A percentile compares a stretch with the other conserved stretches of the same genome.
phyloP scores from a whole-genome alignment of 2,888 invertebrate species.

The Lasioglossum malachurum region DNA sequence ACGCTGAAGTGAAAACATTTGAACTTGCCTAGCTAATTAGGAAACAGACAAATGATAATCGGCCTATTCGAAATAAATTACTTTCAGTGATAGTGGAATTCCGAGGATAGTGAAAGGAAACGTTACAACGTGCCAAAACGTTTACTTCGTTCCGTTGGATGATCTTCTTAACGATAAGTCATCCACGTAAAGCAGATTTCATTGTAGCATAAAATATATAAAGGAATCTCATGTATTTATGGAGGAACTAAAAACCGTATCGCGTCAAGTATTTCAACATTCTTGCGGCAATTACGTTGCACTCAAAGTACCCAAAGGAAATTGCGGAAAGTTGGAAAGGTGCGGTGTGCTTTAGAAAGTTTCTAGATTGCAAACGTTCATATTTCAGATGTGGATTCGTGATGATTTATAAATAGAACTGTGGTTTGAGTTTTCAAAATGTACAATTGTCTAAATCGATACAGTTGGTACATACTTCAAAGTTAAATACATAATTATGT shows the following conservation, averaged over 20 bases:
- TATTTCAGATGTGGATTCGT: neutral
- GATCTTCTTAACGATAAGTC: constrained; percentile 8
- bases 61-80: neutral
- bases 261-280: constrained; percentile 15
- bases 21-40: neutral
- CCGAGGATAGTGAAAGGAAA: constrained; percentile 19
- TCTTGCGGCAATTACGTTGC: neutral
- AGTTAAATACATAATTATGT: neutral
- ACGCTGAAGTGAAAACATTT: neutral
- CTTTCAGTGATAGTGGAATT: constrained; percentile 1
- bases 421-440: neutral
- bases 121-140: constrained; percentile 1
- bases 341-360: neutral
- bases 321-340: constrained; percentile 10
- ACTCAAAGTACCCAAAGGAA: too few species aligned
- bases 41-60: neutral
- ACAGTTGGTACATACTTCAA: neutral
- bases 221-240: constrained; percentile 2
- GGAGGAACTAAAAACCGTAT: neutral
- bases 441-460: neutral
- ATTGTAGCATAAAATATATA: constrained; percentile 18
- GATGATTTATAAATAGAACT: neutral
- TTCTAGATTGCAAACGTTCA: neutral
- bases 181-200: constrained; percentile 11
- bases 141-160: constrained; percentile 15